These are phyloP conservation scores for Scelioninae gen. 1 DNA, from an alignment of 2,888 invertebrate genomes.

Conservation along the genomic window DNA sequence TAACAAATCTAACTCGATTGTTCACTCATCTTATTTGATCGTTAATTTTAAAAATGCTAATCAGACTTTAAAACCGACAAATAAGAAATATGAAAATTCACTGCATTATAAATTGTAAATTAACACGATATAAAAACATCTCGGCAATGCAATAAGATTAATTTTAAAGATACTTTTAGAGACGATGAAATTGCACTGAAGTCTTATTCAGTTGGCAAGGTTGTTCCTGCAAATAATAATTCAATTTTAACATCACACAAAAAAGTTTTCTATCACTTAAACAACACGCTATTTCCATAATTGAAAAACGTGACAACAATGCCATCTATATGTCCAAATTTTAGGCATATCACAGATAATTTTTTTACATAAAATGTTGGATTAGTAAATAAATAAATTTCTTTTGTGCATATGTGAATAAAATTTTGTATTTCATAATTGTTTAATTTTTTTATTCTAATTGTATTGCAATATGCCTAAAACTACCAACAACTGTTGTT, in stretches of 20 bases:
- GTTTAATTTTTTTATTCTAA: no score
- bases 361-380: no score
- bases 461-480: neutral
- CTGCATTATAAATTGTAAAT: neutral
- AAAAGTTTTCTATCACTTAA: neutral
- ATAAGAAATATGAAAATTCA: neutral
- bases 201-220: conserved; percentile 1
- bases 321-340: no score
- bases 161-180: conserved; percentile 10
- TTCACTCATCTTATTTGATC: conserved; percentile 5
- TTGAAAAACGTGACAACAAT: no score
- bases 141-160: neutral
- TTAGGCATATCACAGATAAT: no score
- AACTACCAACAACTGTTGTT: neutral
- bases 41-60: conserved; percentile 31
- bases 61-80: conserved; percentile 15
- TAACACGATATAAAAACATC: conserved; percentile 1
- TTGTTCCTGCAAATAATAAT: neutral
- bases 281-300: neutral
- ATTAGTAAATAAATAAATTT: no score
- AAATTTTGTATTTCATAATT: no score
- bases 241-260: neutral
- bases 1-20: neutral
- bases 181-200: conserved; percentile 5
- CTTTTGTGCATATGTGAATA: no score